Conservation (phyloP, 1,140 invertebrate species). For the Pseudoatta argentina region DNA sequence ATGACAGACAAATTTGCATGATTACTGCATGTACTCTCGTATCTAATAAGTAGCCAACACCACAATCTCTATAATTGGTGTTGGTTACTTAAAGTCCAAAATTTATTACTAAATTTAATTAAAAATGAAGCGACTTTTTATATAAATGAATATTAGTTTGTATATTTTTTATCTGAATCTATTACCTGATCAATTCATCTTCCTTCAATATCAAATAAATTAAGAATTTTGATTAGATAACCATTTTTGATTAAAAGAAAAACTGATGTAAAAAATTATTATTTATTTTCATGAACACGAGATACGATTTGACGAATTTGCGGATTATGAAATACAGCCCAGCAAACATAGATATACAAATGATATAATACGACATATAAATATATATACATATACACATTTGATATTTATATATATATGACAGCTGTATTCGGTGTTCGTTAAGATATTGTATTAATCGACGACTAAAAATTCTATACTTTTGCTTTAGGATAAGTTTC, state of each 20-base stretch:
- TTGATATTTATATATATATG: too few species aligned
- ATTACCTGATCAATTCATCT: not conserved
- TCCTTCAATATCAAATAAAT: not conserved
- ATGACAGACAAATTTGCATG: not conserved
- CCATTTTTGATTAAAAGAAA: not conserved
- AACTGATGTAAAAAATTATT: not conserved
- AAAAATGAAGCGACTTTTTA: not conserved
- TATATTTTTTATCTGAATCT: not conserved
- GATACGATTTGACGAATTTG: not conserved
- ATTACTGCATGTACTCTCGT: not conserved
- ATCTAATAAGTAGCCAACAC: not conserved
- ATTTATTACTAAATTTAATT: not conserved
- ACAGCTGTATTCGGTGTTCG: too few species aligned
- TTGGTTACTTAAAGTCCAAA: not conserved
- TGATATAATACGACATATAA: too few species aligned
- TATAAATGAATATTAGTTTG: not conserved
- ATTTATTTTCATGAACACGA: not conserved
- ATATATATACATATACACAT: too few species aligned
- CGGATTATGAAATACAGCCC: not conserved
- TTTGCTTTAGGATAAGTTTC: constrained; percentile 82
- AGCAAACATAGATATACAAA: too few species aligned
- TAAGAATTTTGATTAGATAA: not conserved
- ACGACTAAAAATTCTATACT: not conserved
- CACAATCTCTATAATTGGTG: too few species aligned
- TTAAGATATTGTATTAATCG: not conserved